A percentile compares a stretch with the other conserved stretches of the same genome.
Conservation (phyloP, 92 coral and sea anemone genomes). For the Desmophyllum pertusum region DNA sequence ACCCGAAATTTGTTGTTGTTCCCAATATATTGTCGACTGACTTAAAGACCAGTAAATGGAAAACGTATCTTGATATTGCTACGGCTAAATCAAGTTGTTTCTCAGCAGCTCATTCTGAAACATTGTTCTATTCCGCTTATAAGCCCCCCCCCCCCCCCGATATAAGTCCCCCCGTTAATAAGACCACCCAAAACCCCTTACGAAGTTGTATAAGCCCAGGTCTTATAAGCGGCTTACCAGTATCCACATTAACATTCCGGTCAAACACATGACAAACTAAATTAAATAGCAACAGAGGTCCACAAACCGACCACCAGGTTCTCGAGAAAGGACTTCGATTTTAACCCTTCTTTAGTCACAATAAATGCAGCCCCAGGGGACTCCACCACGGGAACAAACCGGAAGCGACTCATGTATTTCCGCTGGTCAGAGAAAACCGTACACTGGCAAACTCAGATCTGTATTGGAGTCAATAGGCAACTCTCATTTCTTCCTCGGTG, state of each 20-base stretch:
- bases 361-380: constrained; percentile 52
- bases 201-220: too few relatives aligned
- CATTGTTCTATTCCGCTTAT: too few relatives aligned
- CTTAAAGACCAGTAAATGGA: too few relatives aligned
- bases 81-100: too few relatives aligned
- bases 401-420: constrained; percentile 8
- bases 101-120: too few relatives aligned
- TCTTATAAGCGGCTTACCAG: too few relatives aligned
- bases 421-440: constrained; percentile 37
- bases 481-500: constrained; percentile 19
- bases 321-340: constrained; percentile 13
- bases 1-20: too few relatives aligned
- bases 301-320: constrained; percentile 13
- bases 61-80: too few relatives aligned
- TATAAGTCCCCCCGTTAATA: too few relatives aligned
- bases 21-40: too few relatives aligned
- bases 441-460: constrained; percentile 41
- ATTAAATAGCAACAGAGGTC: constrained; percentile 27
- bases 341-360: constrained; percentile 28
- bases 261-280: constrained; percentile 3
- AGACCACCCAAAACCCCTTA: too few relatives aligned
- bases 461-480: constrained; percentile 1
- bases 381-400: constrained; percentile 28
- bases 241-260: constrained; percentile 44
- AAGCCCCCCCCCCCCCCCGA: too few relatives aligned